These are phyloP conservation scores for Gobio gobio DNA, from an alignment of 2,113 vertebrate species.

Conservation along the genomic window DNA sequence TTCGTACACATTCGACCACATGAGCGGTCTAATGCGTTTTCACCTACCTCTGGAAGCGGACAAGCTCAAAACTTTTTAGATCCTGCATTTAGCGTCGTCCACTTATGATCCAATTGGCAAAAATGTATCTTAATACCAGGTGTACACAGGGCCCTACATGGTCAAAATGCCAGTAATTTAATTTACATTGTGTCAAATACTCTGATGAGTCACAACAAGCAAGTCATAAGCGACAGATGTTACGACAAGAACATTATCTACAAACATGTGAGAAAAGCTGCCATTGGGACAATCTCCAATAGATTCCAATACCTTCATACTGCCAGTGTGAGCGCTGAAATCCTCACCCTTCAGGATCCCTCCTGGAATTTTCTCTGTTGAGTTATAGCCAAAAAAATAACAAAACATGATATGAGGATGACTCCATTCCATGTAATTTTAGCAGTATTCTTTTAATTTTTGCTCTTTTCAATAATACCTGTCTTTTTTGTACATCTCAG, in stretches of 20 bases:
- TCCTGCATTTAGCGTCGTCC: too few relatives aligned
- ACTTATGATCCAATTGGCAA: too few relatives aligned
- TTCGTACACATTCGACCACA: too few relatives aligned
- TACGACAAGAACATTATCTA: not conserved
- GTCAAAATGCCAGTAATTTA: not conserved
- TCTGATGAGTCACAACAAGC: not conserved
- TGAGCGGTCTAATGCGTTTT: too few relatives aligned
- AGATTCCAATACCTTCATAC: conserved; percentile 87
- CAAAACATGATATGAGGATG: not conserved
- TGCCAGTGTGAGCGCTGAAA: conserved; percentile 90
- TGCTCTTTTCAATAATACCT: conserved; percentile 20
- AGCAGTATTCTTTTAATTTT: not conserved
- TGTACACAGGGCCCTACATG: not conserved
- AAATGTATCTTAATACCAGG: too few relatives aligned
- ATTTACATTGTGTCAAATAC: not conserved
- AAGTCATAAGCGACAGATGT: not conserved
- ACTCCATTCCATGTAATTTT: not conserved
- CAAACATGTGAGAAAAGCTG: not conserved
- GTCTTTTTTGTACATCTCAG: conserved; percentile 81
- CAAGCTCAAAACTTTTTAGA: too few relatives aligned
- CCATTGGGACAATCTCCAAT: not conserved
- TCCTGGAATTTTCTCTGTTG: conserved; percentile 56
- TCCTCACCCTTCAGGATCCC: conserved; percentile 91
- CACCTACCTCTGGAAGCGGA: too few relatives aligned
- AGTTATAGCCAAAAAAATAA: not conserved